These are phyloP conservation scores for Ptilodon capucinus DNA, from an alignment of 2,888 invertebrate species.

Conservation along the genomic window DNA sequence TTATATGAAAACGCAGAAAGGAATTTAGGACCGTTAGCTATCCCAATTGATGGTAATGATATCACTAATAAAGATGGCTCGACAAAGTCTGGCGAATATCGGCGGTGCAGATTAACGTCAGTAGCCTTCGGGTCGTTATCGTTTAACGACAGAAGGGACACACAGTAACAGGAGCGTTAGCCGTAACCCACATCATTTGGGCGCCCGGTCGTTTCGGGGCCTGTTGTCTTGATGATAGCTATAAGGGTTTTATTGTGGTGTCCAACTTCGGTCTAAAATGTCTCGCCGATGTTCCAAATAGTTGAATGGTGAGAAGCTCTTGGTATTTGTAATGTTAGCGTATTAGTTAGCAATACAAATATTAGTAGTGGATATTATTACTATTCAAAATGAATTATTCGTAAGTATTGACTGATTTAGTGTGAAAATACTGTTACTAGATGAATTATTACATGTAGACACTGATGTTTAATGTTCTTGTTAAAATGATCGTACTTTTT, in stretches of 20 bases:
- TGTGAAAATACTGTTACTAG: constrained; percentile 15
- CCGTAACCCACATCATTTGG: constrained; percentile 60
- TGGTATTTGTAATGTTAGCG: constrained; percentile 7
- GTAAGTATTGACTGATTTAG: not conserved
- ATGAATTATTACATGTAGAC: constrained; percentile 19
- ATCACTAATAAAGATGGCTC: constrained; percentile 51
- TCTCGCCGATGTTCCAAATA: constrained; percentile 31
- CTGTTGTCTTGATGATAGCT: constrained; percentile 54
- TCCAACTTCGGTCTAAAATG: constrained; percentile 43
- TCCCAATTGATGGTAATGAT: constrained; percentile 43
- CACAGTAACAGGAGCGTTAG: constrained; percentile 48
- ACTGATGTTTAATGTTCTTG: not conserved
- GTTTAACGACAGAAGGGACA: constrained; percentile 53
- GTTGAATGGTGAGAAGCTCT: constrained; percentile 27
- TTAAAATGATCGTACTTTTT: too few species aligned
- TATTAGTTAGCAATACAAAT: not conserved
- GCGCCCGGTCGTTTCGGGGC: constrained; percentile 53
- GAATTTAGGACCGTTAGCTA: constrained; percentile 34
- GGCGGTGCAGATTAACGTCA: constrained; percentile 57
- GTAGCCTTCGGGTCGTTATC: constrained; percentile 53
- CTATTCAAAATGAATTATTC: not conserved
- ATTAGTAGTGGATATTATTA: not conserved
- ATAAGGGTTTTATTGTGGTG: constrained; percentile 59
- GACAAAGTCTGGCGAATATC: constrained; percentile 45
- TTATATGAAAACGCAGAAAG: constrained; percentile 35